Evolutionary conservation across 2,888 invertebrate genomes (phyloP).

Genomic region (Eristalis pertinax): DNA sequence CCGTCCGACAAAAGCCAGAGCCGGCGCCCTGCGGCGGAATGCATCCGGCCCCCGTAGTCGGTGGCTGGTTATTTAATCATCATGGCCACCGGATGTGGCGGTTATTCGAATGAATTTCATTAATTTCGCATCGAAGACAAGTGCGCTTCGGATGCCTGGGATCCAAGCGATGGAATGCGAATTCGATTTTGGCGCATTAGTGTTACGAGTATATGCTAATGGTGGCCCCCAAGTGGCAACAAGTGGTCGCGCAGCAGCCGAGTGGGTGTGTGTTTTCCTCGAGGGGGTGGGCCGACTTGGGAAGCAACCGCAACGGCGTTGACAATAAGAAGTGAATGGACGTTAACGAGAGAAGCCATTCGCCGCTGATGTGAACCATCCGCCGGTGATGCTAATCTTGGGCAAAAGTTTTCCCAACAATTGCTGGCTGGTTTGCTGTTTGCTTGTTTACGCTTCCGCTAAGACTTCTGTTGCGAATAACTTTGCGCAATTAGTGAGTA

Average conservation of each 20-base stretch:
- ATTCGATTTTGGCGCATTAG: conserved; percentile 9
- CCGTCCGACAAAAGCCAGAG: neutral
- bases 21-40: neutral
- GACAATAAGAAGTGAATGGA: conserved; percentile 47
- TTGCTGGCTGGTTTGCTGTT: neutral
- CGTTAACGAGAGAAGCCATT: conserved; percentile 52
- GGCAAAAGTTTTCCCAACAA: conserved; percentile 38
- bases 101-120: conserved; percentile 11
- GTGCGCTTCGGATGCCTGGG: neutral
- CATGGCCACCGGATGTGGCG: conserved; percentile 2
- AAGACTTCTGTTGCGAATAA: conserved; percentile 32
- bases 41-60: neutral
- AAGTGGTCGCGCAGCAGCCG: conserved; percentile 13
- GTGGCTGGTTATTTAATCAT: conserved; percentile 25
- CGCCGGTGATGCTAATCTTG: conserved; percentile 42
- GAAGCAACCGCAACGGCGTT: neutral
- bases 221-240: conserved; percentile 23
- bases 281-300: conserved; percentile 40
- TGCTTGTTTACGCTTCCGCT: neutral
- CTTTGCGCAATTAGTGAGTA: conserved; percentile 26
- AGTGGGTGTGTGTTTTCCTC: conserved; percentile 11
- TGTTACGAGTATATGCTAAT: conserved; percentile 21
- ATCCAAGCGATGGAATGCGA: neutral
- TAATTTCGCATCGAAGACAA: neutral
- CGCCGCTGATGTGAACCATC: conserved; percentile 37